These are phyloP conservation scores for Forbesichthys agassizii DNA, from an alignment of 2,113 vertebrate genomes.

Conservation along the genomic window DNA sequence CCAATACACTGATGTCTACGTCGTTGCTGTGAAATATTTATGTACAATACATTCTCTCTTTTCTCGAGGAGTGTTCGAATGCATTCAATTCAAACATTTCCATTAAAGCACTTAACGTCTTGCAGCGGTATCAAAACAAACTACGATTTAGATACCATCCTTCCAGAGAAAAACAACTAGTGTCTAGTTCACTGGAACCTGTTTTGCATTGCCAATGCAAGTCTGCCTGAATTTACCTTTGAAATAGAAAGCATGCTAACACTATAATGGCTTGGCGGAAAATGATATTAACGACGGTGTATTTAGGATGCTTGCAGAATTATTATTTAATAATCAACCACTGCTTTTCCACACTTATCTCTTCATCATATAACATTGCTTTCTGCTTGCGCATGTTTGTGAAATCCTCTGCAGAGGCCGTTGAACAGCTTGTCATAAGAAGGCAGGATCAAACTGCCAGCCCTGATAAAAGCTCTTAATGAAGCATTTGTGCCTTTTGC, in stretches of 20 bases:
- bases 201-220: slow-evolving; percentile 9
- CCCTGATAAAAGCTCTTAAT: slow-evolving; percentile 28
- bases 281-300: no score
- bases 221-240: slow-evolving; percentile 12
- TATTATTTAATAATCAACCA: no score
- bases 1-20: slow-evolving; percentile 15
- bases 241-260: slow-evolving; percentile 20
- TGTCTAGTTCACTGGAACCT: neutral
- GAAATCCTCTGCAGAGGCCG: slow-evolving; percentile 10
- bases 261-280: no score
- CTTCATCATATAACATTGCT: neutral
- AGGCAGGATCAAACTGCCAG: slow-evolving; percentile 23
- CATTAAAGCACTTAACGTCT: slow-evolving; percentile 39
- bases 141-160: slow-evolving; percentile 22
- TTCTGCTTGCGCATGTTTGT: neutral
- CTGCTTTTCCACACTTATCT: no score
- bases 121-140: slow-evolving; percentile 33
- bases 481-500: slow-evolving; percentile 14
- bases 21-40: slow-evolving; percentile 48
- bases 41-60: slow-evolving; percentile 35
- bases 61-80: slow-evolving; percentile 16
- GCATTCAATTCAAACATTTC: slow-evolving; percentile 42
- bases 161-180: slow-evolving; percentile 7
- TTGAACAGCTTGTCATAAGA: slow-evolving; percentile 34
- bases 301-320: no score